Percentiles rank a stretch among this genome's conserved stretches.
Conservation (phyloP, 2,113 vertebrate genomes). For the Psettodes erumei region DNA sequence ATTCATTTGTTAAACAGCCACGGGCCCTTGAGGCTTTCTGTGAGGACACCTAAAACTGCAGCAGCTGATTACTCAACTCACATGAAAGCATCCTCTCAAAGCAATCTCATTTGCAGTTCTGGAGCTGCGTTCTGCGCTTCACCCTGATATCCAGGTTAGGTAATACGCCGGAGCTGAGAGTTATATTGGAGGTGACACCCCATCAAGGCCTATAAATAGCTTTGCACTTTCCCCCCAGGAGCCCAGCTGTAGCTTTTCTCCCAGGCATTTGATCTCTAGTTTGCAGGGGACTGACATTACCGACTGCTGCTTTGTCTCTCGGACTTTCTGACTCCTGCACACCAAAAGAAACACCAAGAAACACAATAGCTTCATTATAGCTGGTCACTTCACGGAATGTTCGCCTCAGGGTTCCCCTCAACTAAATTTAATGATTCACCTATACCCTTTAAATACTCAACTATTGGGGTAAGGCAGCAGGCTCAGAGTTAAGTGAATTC, state of each 20-base stretch:
- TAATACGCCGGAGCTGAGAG: slow-evolving; percentile 51
- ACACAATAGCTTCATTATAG: slow-evolving; percentile 22
- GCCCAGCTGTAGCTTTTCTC: slow-evolving; percentile 68
- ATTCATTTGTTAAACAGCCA: background rate
- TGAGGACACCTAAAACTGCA: slow-evolving; percentile 18
- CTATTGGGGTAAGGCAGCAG: background rate
- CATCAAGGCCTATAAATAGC: slow-evolving; percentile 75
- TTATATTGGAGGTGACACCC: slow-evolving; percentile 74
- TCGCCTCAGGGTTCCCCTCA: slow-evolving; percentile 32
- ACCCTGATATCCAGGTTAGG: slow-evolving; percentile 48
- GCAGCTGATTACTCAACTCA: slow-evolving; percentile 17
- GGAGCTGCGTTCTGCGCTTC: slow-evolving; percentile 8
- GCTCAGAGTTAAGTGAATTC: slow-evolving; percentile 5
- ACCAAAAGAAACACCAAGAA: slow-evolving; percentile 19
- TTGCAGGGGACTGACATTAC: slow-evolving; percentile 64
- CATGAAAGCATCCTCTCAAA: slow-evolving; percentile 38
- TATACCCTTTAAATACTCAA: slow-evolving; percentile 24
- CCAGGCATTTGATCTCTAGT: slow-evolving; percentile 66
- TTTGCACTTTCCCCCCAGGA: slow-evolving; percentile 60
- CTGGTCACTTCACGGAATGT: background rate
- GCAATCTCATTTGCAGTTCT: slow-evolving; percentile 37
- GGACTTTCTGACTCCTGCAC: slow-evolving; percentile 43
- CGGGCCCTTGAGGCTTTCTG: slow-evolving; percentile 7
- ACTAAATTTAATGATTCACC: slow-evolving; percentile 35
- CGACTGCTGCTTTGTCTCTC: slow-evolving; percentile 50